A percentile compares a stretch with the other conserved stretches of the same genome.
phyloP scores from a whole-genome alignment of 1,140 invertebrate genomes.

The Venturia canescens region DNA sequence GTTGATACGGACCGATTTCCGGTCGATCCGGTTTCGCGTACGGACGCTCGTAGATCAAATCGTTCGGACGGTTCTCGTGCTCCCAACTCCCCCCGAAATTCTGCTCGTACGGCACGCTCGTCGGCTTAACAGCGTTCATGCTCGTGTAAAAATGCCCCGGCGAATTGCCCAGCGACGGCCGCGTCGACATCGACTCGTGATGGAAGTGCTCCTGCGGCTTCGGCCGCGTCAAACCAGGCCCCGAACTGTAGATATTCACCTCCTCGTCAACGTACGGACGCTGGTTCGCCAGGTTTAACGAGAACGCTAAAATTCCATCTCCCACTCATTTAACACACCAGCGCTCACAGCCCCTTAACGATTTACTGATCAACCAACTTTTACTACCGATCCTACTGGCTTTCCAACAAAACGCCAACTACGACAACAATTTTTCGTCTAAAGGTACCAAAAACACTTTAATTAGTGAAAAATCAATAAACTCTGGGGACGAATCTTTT shows the following conservation, averaged over 20 bases:
- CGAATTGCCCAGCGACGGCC: constrained; percentile 67
- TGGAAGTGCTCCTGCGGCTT: constrained; percentile 55
- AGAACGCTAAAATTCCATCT: constrained; percentile 68
- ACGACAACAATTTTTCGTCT: too few species aligned
- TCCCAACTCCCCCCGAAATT: constrained; percentile 58
- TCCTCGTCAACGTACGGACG: constrained; percentile 74
- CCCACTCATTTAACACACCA: constrained; percentile 51
- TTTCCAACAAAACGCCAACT: too few species aligned
- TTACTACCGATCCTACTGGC: too few species aligned
- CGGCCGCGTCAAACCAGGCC: constrained; percentile 52
- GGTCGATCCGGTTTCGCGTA: constrained; percentile 64
- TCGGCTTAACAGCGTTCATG: constrained; percentile 74
- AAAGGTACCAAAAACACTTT: too few species aligned
- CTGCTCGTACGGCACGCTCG: constrained; percentile 67
- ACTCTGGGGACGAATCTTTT: too few species aligned
- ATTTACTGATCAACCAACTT: too few species aligned
- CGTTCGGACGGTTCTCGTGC: constrained; percentile 60
- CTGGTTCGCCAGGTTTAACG: constrained; percentile 73
- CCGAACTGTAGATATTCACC: constrained; percentile 68
- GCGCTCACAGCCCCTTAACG: too few species aligned
- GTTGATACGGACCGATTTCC: constrained; percentile 46
- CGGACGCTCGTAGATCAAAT: constrained; percentile 58
- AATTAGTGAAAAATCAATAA: too few species aligned
- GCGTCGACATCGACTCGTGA: constrained; percentile 50
- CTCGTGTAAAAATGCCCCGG: constrained; percentile 69